A percentile compares a stretch with the other conserved stretches of the same genome.
Evolutionary conservation across 2,888 invertebrate species (phyloP).

Genomic region (Aproaerema taeniolella): DNA sequence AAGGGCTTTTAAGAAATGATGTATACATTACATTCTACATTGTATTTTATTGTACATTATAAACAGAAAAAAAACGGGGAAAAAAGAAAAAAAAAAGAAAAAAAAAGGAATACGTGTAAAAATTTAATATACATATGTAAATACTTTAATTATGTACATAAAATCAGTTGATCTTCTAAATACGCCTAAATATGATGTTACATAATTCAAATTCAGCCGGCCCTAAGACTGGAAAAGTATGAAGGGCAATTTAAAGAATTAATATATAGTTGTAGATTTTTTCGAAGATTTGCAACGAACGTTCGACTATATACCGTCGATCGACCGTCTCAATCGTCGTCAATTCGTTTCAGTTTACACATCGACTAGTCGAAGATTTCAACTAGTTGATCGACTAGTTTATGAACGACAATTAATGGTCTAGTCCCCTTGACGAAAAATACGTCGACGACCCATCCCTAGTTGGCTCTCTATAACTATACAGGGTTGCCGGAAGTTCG

Average conservation of each 20-base stretch:
- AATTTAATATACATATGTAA: neutral
- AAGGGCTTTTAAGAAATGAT: neutral
- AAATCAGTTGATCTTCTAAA: conserved; percentile 6
- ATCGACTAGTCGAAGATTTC: too few relatives aligned
- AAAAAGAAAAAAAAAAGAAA: neutral
- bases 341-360: too few relatives aligned
- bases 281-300: too few relatives aligned
- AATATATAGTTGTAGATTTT: too few relatives aligned
- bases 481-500: too few relatives aligned
- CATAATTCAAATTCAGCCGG: neutral
- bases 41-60: neutral
- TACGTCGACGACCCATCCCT: too few relatives aligned
- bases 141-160: conserved; percentile 1
- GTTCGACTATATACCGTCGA: too few relatives aligned
- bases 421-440: too few relatives aligned
- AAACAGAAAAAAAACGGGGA: neutral
- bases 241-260: neutral
- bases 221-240: neutral
- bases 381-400: too few relatives aligned
- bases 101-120: neutral
- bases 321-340: too few relatives aligned
- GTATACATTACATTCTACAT: neutral
- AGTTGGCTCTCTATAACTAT: too few relatives aligned
- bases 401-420: too few relatives aligned
- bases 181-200: conserved; percentile 4